phyloP scores from a whole-genome alignment of 1,140 invertebrate species.

The Drosophila murphyi region DNA sequence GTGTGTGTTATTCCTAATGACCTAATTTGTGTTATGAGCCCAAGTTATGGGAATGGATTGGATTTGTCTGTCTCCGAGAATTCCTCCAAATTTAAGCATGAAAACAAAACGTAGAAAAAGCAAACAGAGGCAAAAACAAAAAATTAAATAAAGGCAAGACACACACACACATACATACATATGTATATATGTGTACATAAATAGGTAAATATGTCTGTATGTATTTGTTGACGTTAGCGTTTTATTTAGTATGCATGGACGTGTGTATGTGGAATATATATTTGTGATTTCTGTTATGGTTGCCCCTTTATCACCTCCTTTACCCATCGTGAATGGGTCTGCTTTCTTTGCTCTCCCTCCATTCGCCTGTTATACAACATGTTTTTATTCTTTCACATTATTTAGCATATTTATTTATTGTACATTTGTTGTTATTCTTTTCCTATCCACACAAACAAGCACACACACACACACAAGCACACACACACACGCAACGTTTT shows the following conservation, averaged over 20 bases:
- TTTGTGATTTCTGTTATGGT: conserved; percentile 8
- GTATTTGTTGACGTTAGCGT: conserved; percentile 24
- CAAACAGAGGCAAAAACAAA: conserved; percentile 28
- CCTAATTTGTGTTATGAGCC: conserved; percentile 33
- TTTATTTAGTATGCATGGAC: neutral
- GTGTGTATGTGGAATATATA: neutral
- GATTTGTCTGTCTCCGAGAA: conserved; percentile 1
- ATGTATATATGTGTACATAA: neutral
- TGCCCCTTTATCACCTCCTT: conserved; percentile 11
- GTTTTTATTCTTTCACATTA: conserved; percentile 75
- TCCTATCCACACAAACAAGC: conserved; percentile 19
- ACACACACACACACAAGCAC: conserved; percentile 20
- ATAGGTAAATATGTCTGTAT: conserved; percentile 6
- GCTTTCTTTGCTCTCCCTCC: conserved; percentile 18
- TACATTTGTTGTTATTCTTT: conserved; percentile 54
- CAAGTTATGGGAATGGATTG: conserved; percentile 11
- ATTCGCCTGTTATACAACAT: conserved; percentile 68
- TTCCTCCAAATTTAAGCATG: conserved; percentile 37
- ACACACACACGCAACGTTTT: conserved; percentile 21
- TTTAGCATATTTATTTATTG: conserved; percentile 78
- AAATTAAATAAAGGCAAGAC: conserved; percentile 31
- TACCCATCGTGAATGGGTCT: conserved; percentile 3
- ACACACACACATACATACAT: neutral
- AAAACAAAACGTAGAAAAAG: conserved; percentile 39
- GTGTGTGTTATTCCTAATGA: conserved; percentile 33